These are phyloP conservation scores for Drosophila ficusphila DNA, from an alignment of 1,140 invertebrate genomes.

Conservation along the genomic window DNA sequence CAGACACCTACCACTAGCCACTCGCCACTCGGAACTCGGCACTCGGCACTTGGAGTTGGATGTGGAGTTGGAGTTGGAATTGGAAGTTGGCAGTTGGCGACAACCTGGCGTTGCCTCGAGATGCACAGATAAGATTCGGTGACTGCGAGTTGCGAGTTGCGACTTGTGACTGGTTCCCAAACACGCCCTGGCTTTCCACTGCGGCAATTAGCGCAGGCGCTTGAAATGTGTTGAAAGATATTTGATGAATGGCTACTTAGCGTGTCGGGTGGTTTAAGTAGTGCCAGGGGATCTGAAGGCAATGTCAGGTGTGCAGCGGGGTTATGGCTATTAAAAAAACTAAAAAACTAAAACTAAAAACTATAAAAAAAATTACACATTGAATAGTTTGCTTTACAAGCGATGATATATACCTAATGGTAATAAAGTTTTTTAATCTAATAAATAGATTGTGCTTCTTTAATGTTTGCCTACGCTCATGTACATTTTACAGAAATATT, in stretches of 20 bases:
- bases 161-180: slow-evolving; percentile 67
- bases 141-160: slow-evolving; percentile 34
- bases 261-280: slow-evolving; percentile 30
- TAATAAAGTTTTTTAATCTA: no score
- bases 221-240: slow-evolving; percentile 79
- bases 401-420: no score
- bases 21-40: slow-evolving; percentile 8
- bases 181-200: slow-evolving; percentile 20
- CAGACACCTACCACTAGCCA: slow-evolving; percentile 52
- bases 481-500: no score
- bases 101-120: slow-evolving; percentile 71
- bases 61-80: slow-evolving; percentile 15
- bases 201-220: slow-evolving; percentile 68
- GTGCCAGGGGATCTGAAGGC: slow-evolving; percentile 6
- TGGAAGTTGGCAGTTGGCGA: slow-evolving; percentile 59
- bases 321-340: not conserved
- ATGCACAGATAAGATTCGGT: slow-evolving; percentile 80
- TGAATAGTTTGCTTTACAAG: no score
- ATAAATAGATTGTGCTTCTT: no score
- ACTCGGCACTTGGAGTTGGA: slow-evolving; percentile 15
- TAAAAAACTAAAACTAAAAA: not conserved
- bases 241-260: slow-evolving; percentile 74
- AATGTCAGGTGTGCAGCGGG: slow-evolving; percentile 4
- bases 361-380: not conserved
- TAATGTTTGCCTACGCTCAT: no score